Percentiles rank a stretch among this genome's conserved stretches.
phyloP scores from a whole-genome alignment of 1,140 invertebrate genomes.

The Bombus difficillimus region DNA sequence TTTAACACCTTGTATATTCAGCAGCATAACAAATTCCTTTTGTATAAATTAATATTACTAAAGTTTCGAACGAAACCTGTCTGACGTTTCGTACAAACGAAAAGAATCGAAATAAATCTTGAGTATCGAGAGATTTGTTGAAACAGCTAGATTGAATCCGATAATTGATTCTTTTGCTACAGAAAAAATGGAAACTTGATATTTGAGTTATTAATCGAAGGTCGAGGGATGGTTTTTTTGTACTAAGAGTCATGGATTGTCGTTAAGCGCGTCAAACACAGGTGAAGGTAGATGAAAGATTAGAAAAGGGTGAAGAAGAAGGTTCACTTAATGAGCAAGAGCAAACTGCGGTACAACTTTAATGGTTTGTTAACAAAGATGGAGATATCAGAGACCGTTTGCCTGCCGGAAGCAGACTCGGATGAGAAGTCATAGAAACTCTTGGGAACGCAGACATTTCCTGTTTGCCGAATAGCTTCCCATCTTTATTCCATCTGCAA shows the following conservation, averaged over 20 bases:
- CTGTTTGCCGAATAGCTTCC: constrained; percentile 71
- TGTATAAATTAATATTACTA: not conserved
- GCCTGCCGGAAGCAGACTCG: constrained; percentile 57
- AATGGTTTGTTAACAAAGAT: constrained; percentile 73
- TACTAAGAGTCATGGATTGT: not conserved
- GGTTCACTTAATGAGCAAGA: constrained; percentile 54
- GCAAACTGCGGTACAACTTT: constrained; percentile 71
- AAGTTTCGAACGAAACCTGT: not conserved
- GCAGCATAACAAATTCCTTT: not conserved
- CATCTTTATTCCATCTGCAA: constrained; percentile 81
- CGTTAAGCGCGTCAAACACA: not conserved
- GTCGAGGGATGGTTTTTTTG: not conserved
- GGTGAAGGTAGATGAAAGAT: constrained; percentile 46
- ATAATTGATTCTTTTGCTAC: not conserved
- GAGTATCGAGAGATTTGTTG: not conserved
- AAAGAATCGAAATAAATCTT: not conserved
- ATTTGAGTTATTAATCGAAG: not conserved
- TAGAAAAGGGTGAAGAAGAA: constrained; percentile 48
- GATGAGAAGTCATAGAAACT: constrained; percentile 74
- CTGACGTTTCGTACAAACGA: not conserved
- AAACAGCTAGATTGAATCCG: not conserved
- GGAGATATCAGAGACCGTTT: constrained; percentile 70
- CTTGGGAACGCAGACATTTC: constrained; percentile 48
- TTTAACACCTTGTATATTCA: not conserved
- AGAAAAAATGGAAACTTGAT: not conserved